These are phyloP conservation scores for Hyla sarda DNA, from an alignment of 2,113 vertebrate genomes.

Conservation along the genomic window DNA sequence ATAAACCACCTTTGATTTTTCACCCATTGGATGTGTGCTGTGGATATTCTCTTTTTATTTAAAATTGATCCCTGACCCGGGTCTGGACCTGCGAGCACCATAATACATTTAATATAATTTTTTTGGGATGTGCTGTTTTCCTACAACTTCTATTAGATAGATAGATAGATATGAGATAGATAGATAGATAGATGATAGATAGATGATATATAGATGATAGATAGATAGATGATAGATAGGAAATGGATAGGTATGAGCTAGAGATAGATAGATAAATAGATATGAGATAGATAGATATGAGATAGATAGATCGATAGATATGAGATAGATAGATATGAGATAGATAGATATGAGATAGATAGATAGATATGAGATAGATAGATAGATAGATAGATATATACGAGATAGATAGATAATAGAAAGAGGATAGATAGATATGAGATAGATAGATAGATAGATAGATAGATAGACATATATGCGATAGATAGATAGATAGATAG, in stretches of 20 bases:
- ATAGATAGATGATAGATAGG: background rate
- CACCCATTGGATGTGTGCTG: too few species aligned
- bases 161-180: background rate
- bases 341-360: slow-evolving; percentile 18
- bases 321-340: too few species aligned
- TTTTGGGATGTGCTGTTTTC: too few species aligned
- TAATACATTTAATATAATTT: too few species aligned
- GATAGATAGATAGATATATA: background rate
- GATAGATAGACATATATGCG: too few species aligned
- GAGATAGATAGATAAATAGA: background rate
- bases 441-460: too few species aligned
- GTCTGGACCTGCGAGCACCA: too few species aligned
- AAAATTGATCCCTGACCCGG: too few species aligned
- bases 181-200: background rate
- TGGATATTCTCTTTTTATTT: too few species aligned
- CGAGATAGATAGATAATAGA: background rate
- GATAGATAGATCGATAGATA: slow-evolving; percentile 1
- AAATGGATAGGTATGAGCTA: background rate
- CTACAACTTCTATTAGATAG: too few species aligned
- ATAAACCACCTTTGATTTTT: too few species aligned
- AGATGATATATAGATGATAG: background rate
- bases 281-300: slow-evolving; percentile 19
- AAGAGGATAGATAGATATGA: too few species aligned
- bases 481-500: slow-evolving; percentile 5
- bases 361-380: slow-evolving; percentile 4